Conservation (phyloP, 2,888 invertebrate species). For the Latrodectus hesperus region DNA sequence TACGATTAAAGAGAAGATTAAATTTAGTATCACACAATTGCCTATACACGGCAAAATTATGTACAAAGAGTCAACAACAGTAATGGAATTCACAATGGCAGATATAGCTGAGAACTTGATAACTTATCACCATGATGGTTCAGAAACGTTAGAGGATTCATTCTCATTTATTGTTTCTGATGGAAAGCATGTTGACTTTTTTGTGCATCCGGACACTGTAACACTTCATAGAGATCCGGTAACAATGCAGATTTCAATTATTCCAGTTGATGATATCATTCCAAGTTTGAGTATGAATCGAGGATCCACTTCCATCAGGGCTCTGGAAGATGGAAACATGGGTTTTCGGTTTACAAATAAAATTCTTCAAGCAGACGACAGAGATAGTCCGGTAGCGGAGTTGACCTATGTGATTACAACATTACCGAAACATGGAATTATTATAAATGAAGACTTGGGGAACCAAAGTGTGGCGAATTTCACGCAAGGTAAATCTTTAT, state of each 20-base stretch:
- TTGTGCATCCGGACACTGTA: conserved; percentile 73
- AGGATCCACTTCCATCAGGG: conserved; percentile 73
- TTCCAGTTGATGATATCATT: conserved; percentile 74
- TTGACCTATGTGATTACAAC: conserved; percentile 73
- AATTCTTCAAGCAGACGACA: conserved; percentile 73
- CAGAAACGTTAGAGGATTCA: conserved; percentile 74
- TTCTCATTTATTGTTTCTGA: conserved; percentile 75
- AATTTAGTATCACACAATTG: conserved; percentile 73
- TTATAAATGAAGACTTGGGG: conserved; percentile 72
- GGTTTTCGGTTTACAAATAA: conserved; percentile 73
- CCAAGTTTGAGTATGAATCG: conserved; percentile 74
- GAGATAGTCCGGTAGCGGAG: conserved; percentile 73
- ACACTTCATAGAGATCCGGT: conserved; percentile 73
- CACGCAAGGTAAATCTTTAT: conserved; percentile 74
- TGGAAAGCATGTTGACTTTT: conserved; percentile 74
- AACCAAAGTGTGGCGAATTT: conserved; percentile 73
- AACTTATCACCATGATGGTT: conserved; percentile 75
- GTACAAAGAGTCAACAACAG: conserved; percentile 72
- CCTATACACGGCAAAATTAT: conserved; percentile 74
- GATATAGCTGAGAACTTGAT: conserved; percentile 74
- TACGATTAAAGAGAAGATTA: conserved; percentile 72
- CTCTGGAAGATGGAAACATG: conserved; percentile 70
- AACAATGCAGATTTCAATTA: conserved; percentile 73
- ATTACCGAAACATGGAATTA: conserved; percentile 73
- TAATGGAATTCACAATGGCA: conserved; percentile 73